Evolutionary conservation across 37 sponge, comb jelly and placozoan genomes (phyloP).

Genomic region (Halichondria panicea): DNA sequence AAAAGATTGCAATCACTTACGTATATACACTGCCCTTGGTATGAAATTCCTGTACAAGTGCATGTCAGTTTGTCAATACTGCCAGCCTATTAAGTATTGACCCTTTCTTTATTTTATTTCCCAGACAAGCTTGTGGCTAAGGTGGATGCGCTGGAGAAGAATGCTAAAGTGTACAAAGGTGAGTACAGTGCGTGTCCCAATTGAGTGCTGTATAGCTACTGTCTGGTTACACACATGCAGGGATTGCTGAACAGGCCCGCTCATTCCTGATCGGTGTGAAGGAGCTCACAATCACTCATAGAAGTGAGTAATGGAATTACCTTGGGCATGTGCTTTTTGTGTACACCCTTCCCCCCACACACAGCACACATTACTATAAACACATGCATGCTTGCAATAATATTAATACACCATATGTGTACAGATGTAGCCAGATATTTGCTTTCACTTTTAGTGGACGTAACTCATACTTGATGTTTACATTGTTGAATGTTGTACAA

Average conservation of each 20-base stretch:
- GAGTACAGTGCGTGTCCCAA: conserved; percentile 1
- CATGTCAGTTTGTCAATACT: neutral
- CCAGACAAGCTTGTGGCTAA: conserved; percentile 84
- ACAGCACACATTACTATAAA: neutral
- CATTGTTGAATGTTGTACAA: no score
- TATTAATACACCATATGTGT: no score
- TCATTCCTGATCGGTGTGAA: conserved; percentile 32
- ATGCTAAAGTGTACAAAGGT: conserved; percentile 80
- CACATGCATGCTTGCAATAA: neutral
- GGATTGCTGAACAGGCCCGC: conserved; percentile 50
- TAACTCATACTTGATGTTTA: no score
- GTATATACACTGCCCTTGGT: neutral
- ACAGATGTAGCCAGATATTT: no score
- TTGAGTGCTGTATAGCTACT: neutral
- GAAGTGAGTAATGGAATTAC: conserved; percentile 25
- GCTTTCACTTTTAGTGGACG: no score
- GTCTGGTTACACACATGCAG: conserved; percentile 6
- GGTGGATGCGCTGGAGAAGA: conserved; percentile 76
- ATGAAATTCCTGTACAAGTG: neutral
- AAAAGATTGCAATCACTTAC: neutral
- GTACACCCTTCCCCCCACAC: neutral
- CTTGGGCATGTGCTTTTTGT: neutral
- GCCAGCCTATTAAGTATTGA: neutral
- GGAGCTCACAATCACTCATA: conserved; percentile 29
- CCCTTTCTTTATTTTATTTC: neutral